A percentile compares a stretch with the other conserved stretches of the same genome.
Conservation (phyloP, 2,797 vertebrate species). For the Gadopsis bispinosus region DNA sequence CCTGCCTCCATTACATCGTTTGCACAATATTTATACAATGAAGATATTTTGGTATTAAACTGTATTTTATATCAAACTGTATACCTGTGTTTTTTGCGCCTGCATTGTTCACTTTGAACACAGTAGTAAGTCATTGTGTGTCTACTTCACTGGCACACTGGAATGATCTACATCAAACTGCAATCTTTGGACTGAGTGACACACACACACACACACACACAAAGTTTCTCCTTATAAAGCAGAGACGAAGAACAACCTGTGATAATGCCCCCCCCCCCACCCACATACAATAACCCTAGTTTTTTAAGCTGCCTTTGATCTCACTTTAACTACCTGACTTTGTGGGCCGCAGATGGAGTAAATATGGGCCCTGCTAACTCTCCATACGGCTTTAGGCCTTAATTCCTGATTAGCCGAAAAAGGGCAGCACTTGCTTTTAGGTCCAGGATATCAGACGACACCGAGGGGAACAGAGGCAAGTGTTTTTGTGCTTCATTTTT, state of each 20-base stretch:
- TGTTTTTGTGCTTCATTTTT: conserved; percentile 87
- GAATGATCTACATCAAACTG: conserved; percentile 60
- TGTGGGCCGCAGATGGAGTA: conserved; percentile 86
- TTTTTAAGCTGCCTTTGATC: conserved; percentile 84
- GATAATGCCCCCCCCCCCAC: conserved; percentile 16
- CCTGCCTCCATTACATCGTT: conserved; percentile 43
- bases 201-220: not conserved
- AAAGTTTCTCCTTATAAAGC: conserved; percentile 16
- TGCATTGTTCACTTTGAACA: not conserved
- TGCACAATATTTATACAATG: conserved; percentile 76
- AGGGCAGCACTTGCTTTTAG: conserved; percentile 87
- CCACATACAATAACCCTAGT: conserved; percentile 62
- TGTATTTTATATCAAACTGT: conserved; percentile 56
- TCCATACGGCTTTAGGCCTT: conserved; percentile 85
- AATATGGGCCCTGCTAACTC: conserved; percentile 85
- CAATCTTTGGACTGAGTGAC: conserved; percentile 17
- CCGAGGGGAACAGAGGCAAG: conserved; percentile 81
- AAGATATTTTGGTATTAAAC: conserved; percentile 76
- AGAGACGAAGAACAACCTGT: conserved; percentile 48
- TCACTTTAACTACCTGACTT: conserved; percentile 80
- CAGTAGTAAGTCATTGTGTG: not conserved
- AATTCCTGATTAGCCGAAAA: conserved; percentile 89
- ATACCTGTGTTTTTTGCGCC: not conserved
- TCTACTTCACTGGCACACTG: conserved; percentile 29
- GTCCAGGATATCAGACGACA: conserved; percentile 84